Evolutionary conservation across 2,797 vertebrate genomes (phyloP), one percentile per base, ranked within the genome.

Genomic region (Spinibarbus caldwelli): DNA sequence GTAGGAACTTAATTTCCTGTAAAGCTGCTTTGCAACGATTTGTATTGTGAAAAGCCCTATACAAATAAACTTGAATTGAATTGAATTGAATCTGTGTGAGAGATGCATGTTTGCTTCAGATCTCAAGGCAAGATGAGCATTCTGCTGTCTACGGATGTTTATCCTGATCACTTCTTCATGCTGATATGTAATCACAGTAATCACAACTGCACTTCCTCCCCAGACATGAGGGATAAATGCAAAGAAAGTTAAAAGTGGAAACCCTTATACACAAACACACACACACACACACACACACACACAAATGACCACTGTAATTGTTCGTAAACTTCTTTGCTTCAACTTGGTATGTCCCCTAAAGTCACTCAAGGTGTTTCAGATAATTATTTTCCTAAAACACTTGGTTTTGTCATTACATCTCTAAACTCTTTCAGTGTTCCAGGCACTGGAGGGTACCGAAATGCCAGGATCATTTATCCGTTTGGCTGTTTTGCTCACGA

Each of bases 81-180:
- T n/a, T n/a, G n/a, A n/a, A n/a, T n/a, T n/a, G n/a, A n/a, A n/a
- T n/a, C n/a, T n/a, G 47, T 70, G 21, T 82, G 78, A 72, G 19
- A 52, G 31, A 59, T 43, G 70, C 19, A 78, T 84, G 87, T 34
- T 31, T 84, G 87, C 89, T 90, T 91, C 83, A 89, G 86, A 87
- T 70, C 80, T 86, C 43, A 45, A 23, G 80, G 83, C 89, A 84
- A 52, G 47, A 81, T 67, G 21, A 26, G 14, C 6, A 26, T 54
- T 81, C 12, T 26, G 21, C 5, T 38, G 34, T 54, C 14, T 41
- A 70, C 6, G 8, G 15, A 70, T 70, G 47, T 70, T 80, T 29
- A 54, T 68, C 47, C 23, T 70, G 66, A 80, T 38, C 4, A 29
- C 15, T 4, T 80, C 45, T 80, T 52, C 45, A 52, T 11, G 64